Percentiles rank a stretch among this genome's conserved stretches.
These are phyloP conservation scores for Puffinus mauretanicus DNA, from an alignment of 2,113 vertebrate genomes.

Conservation along the genomic window DNA sequence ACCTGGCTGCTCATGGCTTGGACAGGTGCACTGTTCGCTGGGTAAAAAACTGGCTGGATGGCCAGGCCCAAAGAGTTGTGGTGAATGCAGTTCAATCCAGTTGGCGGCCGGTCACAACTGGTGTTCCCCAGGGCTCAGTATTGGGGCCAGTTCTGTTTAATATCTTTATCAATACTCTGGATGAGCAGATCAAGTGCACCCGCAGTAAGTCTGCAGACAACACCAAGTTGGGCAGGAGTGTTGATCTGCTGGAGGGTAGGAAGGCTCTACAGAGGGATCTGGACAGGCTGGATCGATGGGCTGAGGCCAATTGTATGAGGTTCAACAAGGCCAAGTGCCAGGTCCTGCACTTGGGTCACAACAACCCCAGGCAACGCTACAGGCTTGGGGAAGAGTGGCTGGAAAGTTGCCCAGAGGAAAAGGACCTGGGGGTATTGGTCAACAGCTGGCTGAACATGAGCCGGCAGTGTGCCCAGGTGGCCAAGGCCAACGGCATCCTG, in stretches of 20 bases:
- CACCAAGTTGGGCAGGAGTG: neutral
- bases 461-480: neutral
- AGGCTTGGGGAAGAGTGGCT: neutral
- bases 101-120: neutral
- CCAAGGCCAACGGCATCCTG: neutral
- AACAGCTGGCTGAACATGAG: neutral
- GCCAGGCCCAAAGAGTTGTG: neutral
- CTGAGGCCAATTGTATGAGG: neutral
- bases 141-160: neutral
- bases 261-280: neutral
- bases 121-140: neutral
- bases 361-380: neutral
- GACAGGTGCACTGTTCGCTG: neutral
- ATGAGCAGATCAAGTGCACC: accelerated
- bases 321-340: neutral
- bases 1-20: neutral
- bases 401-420: neutral
- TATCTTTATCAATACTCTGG: neutral
- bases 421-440: neutral
- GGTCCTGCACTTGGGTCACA: neutral
- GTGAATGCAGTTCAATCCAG: neutral
- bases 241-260: neutral
- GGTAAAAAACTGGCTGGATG: neutral
- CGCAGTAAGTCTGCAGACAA: neutral
- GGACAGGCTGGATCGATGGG: neutral